These are phyloP conservation scores for Pterocles gutturalis DNA, from an alignment of 2,113 vertebrate genomes.

Conservation along the genomic window DNA sequence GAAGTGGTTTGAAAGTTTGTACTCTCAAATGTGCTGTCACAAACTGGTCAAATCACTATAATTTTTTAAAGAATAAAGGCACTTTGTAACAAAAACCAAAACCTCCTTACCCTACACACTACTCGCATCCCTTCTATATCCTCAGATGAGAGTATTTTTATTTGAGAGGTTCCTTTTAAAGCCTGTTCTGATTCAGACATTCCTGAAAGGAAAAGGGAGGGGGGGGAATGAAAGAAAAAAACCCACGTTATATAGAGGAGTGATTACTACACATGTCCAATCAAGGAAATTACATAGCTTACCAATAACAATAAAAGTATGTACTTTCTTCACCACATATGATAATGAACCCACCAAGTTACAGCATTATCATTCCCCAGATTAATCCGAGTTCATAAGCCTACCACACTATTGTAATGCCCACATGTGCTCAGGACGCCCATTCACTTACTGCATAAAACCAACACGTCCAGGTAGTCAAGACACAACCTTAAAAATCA, in stretches of 20 bases:
- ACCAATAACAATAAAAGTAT: background rate
- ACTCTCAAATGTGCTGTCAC: background rate
- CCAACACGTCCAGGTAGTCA: background rate
- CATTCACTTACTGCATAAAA: background rate
- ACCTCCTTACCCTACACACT: slow-evolving; percentile 87
- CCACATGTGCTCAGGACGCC: background rate
- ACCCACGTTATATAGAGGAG: accelerated
- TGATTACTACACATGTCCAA: background rate
- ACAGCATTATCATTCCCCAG: background rate
- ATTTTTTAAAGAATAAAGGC: background rate
- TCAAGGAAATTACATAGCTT: background rate
- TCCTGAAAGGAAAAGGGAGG: slow-evolving; percentile 75
- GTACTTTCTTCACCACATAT: background rate
- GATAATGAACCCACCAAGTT: background rate
- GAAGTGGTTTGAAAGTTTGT: background rate
- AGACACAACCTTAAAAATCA: background rate
- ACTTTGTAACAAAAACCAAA: background rate
- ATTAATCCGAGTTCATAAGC: background rate
- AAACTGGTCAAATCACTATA: background rate
- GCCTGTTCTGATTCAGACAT: slow-evolving; percentile 98
- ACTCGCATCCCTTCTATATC: slow-evolving; percentile 96
- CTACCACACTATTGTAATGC: background rate
- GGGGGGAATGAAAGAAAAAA: accelerated
- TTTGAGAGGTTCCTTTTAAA: slow-evolving; percentile 97
- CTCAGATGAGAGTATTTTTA: slow-evolving; percentile 92